Percentiles rank a stretch among this genome's conserved stretches.
These are phyloP conservation scores for Apodemia hepburni DNA, from an alignment of 2,888 invertebrate species.

Conservation along the genomic window DNA sequence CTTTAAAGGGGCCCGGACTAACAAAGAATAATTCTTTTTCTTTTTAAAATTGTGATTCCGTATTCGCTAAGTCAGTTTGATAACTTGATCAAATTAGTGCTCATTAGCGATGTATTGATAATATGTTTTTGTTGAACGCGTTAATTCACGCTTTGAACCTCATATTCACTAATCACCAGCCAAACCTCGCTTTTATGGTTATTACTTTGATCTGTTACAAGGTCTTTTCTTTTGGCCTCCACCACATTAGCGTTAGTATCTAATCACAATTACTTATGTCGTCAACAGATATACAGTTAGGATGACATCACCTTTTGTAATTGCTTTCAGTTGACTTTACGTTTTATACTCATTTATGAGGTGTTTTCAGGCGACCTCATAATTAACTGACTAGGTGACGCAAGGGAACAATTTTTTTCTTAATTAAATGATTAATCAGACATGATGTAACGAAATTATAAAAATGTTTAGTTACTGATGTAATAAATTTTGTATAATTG, in stretches of 20 bases:
- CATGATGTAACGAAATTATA: no score
- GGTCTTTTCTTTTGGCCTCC: conserved; percentile 51
- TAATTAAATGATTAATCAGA: no score
- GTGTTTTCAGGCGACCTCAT: neutral
- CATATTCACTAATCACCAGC: neutral
- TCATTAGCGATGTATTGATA: neutral
- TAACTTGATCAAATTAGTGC: neutral
- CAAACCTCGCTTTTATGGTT: conserved; percentile 18
- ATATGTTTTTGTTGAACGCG: neutral
- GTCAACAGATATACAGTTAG: conserved; percentile 34
- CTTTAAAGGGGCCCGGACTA: no score
- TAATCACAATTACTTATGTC: conserved; percentile 32
- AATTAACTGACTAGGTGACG: neutral
- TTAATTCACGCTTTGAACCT: neutral
- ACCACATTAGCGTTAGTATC: conserved; percentile 40
- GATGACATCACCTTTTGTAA: conserved; percentile 38
- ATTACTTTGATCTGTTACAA: conserved; percentile 52
- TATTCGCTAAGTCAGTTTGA: neutral
- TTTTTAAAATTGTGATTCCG: no score
- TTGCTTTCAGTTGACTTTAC: neutral
- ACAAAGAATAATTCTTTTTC: no score
- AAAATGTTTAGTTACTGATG: no score
- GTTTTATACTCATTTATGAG: neutral
- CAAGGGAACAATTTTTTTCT: no score
- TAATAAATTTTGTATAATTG: no score